phyloP scores from a whole-genome alignment of 2,113 vertebrate genomes.

The Elephantulus edwardii region DNA sequence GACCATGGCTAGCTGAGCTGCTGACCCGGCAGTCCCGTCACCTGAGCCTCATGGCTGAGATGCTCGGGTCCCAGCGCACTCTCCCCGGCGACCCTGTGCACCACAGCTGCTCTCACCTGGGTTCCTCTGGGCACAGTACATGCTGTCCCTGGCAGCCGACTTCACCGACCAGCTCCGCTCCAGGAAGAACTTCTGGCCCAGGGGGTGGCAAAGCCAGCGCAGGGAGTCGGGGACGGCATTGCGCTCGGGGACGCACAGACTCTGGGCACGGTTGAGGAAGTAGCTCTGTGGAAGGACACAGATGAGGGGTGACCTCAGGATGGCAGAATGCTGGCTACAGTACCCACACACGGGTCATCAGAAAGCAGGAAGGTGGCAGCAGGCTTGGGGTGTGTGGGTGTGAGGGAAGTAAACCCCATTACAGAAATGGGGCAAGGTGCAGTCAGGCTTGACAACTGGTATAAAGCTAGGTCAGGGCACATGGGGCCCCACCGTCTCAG shows the following conservation, averaged over 20 bases:
- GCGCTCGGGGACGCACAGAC: slow-evolving; percentile 86
- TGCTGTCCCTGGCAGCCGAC: slow-evolving; percentile 87
- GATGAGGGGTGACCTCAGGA: neutral
- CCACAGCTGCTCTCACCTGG: slow-evolving; percentile 89
- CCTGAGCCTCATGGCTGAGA: no score
- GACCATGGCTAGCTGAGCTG: no score
- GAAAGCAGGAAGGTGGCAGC: neutral
- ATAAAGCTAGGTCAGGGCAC: neutral
- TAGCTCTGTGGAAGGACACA: slow-evolving; percentile 87
- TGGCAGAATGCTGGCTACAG: neutral
- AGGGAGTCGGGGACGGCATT: slow-evolving; percentile 90
- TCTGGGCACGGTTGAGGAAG: slow-evolving; percentile 92
- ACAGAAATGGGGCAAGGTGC: neutral
- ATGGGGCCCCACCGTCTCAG: fast-evolving
- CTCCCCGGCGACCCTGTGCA: no score
- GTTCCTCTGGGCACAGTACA: slow-evolving; percentile 94
- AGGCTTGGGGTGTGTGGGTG: neutral
- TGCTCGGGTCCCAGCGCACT: no score
- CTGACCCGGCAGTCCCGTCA: no score
- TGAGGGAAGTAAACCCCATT: neutral
- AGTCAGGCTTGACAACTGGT: neutral
- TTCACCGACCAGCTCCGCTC: slow-evolving; percentile 96
- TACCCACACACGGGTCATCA: fast-evolving
- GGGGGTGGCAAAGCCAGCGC: slow-evolving; percentile 95
- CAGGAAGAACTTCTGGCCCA: slow-evolving; percentile 96